These are phyloP conservation scores for Eucera pruinosa DNA, from an alignment of 2,888 invertebrate genomes.

Conservation along the genomic window DNA sequence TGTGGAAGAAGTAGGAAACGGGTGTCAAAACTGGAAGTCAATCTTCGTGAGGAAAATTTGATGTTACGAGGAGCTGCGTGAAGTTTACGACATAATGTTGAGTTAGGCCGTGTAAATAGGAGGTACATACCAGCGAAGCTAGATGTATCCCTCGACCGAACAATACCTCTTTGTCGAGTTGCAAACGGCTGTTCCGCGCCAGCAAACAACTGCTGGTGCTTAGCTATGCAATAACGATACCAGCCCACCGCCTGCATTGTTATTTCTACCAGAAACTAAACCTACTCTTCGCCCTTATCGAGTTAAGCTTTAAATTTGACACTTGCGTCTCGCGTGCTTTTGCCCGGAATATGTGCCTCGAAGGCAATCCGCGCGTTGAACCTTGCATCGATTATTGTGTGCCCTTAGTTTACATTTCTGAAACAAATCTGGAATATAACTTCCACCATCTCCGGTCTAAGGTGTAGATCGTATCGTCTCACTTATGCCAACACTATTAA, in stretches of 20 bases:
- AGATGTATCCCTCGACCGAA: slow-evolving; percentile 74
- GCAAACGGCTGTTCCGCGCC: slow-evolving; percentile 68
- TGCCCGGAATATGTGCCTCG: not conserved
- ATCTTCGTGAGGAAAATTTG: slow-evolving; percentile 45
- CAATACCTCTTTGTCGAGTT: slow-evolving; percentile 79
- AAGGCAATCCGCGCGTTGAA: not conserved
- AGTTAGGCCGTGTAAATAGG: slow-evolving; percentile 80
- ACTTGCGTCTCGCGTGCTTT: slow-evolving; percentile 21
- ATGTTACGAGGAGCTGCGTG: slow-evolving; percentile 37
- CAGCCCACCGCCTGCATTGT: slow-evolving; percentile 60
- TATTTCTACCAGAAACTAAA: slow-evolving; percentile 59
- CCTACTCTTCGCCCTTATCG: slow-evolving; percentile 42
- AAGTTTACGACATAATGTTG: slow-evolving; percentile 75
- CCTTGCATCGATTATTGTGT: too few species aligned
- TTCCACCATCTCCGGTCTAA: too few species aligned
- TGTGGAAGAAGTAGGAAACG: not conserved
- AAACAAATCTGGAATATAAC: too few species aligned
- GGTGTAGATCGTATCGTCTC: too few species aligned
- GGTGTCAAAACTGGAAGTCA: slow-evolving; percentile 25
- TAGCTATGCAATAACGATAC: slow-evolving; percentile 75
- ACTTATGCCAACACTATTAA: too few species aligned
- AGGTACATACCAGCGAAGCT: slow-evolving; percentile 64
- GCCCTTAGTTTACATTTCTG: too few species aligned
- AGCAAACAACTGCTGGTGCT: slow-evolving; percentile 73
- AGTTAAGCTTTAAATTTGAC: slow-evolving; percentile 45